phyloP scores from a whole-genome alignment of 37 sponge, comb jelly and placozoan genomes.

The Tethya wilhelma region DNA sequence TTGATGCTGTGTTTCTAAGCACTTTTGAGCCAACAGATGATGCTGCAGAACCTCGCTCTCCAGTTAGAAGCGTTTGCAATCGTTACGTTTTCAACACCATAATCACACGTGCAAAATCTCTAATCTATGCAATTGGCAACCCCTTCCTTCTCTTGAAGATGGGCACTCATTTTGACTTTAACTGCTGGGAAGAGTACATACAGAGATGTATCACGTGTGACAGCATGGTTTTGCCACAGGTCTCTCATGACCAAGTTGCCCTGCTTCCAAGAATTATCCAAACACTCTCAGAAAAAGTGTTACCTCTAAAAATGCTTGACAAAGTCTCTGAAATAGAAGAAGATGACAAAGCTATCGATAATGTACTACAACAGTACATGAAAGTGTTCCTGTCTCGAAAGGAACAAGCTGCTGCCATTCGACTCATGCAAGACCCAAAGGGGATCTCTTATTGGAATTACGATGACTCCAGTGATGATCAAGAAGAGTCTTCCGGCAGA shows the following conservation, averaged over 20 bases:
- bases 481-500: not conserved
- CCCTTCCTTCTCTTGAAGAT: slow-evolving; percentile 41
- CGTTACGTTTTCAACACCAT: slow-evolving; percentile 66
- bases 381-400: not conserved
- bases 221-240: slow-evolving; percentile 10
- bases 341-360: not conserved
- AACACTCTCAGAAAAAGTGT: not conserved
- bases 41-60: slow-evolving; percentile 11
- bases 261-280: not conserved
- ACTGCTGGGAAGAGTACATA: slow-evolving; percentile 54
- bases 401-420: not conserved
- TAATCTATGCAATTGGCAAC: slow-evolving; percentile 49
- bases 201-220: slow-evolving; percentile 35
- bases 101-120: slow-evolving; percentile 49
- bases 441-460: not conserved
- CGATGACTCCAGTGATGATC: not conserved
- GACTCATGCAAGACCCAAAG: slow-evolving; percentile 10
- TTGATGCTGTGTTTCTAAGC: slow-evolving; percentile 49
- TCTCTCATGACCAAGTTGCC: not conserved
- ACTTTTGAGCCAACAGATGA: slow-evolving; percentile 49
- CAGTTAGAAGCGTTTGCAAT: slow-evolving; percentile 40
- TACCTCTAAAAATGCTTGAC: slow-evolving; percentile 5
- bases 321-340: not conserved
- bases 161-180: not conserved
- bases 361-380: slow-evolving; percentile 6